These are phyloP conservation scores for Drosophila mojavensis DNA, from an alignment of 1,140 invertebrate species.

Conservation along the genomic window DNA sequence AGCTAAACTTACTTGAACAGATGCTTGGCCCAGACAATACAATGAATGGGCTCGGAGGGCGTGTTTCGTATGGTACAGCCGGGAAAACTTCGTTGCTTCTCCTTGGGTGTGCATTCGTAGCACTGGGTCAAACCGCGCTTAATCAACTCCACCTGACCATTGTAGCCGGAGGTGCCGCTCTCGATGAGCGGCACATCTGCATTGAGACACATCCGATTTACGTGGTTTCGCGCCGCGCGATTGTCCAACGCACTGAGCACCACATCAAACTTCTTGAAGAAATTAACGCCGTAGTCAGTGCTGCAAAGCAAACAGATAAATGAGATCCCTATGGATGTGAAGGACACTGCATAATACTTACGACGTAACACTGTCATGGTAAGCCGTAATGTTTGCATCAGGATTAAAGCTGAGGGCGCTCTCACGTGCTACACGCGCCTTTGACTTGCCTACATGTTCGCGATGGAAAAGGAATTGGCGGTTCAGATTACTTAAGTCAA, in stretches of 20 bases:
- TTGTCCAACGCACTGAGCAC: conserved; percentile 99
- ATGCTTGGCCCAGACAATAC: conserved; percentile 99
- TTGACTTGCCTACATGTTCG: conserved; percentile 98
- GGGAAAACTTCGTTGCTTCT: conserved; percentile 96
- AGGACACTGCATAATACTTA: conserved; percentile 81
- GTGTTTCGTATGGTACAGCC: conserved; percentile 99
- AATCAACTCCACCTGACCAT: conserved; percentile 94
- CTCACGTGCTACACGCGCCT: conserved; percentile 94
- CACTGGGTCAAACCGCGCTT: conserved; percentile 96
- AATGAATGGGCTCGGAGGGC: conserved; percentile 99
- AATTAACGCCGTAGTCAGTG: conserved; percentile 94
- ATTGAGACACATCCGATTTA: conserved; percentile 99
- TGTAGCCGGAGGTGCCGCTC: conserved; percentile 98
- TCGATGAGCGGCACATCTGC: conserved; percentile 97
- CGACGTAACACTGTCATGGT: conserved; percentile 97
- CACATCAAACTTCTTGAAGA: conserved; percentile 96
- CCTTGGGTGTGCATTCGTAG: conserved; percentile 98
- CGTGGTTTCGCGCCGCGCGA: conserved; percentile 97
- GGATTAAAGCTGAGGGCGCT: conserved; percentile 95
- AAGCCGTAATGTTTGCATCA: conserved; percentile 93
- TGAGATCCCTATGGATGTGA: background rate
- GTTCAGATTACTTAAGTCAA: conserved; percentile 99
- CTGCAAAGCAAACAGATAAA: conserved; percentile 86
- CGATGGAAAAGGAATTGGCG: conserved; percentile 99
- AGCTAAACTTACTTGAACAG: conserved; percentile 94